Percentiles rank a stretch among this genome's conserved stretches.
phyloP scores from a whole-genome alignment of 2,888 invertebrate species.

The Harpagoxenus sublaevis region DNA sequence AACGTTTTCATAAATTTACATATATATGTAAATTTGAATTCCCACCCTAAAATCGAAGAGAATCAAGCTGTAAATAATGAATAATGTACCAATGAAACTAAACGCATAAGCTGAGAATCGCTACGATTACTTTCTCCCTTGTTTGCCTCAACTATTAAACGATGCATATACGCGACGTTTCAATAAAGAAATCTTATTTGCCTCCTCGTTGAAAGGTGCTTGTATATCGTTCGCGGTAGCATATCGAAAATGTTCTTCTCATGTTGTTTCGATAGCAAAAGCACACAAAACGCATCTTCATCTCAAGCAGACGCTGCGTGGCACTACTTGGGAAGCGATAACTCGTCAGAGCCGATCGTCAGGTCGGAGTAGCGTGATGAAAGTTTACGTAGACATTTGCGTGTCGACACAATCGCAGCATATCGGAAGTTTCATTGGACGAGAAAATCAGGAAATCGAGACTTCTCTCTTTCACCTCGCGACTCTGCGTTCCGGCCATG shows the following conservation, averaged over 20 bases:
- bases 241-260: neutral
- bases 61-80: slow-evolving; percentile 19
- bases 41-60: slow-evolving; percentile 40
- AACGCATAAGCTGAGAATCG: neutral
- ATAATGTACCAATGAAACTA: slow-evolving; percentile 23
- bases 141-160: neutral
- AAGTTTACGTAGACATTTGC: neutral
- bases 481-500: neutral
- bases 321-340: neutral
- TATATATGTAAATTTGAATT: slow-evolving; percentile 15
- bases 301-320: neutral
- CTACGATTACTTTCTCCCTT: neutral
- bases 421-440: slow-evolving; percentile 13
- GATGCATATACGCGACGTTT: neutral
- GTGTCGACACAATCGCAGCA: neutral
- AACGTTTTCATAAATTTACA: slow-evolving; percentile 7
- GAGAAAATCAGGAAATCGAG: slow-evolving; percentile 6
- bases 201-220: neutral
- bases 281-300: neutral
- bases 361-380: neutral
- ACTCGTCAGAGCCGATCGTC: slow-evolving; percentile 7
- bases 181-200: neutral
- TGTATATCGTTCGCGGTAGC: neutral
- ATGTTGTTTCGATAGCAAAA: neutral
- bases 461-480: neutral